Conservation (phyloP, 2,888 invertebrate species). For the Thelaira solivaga region DNA sequence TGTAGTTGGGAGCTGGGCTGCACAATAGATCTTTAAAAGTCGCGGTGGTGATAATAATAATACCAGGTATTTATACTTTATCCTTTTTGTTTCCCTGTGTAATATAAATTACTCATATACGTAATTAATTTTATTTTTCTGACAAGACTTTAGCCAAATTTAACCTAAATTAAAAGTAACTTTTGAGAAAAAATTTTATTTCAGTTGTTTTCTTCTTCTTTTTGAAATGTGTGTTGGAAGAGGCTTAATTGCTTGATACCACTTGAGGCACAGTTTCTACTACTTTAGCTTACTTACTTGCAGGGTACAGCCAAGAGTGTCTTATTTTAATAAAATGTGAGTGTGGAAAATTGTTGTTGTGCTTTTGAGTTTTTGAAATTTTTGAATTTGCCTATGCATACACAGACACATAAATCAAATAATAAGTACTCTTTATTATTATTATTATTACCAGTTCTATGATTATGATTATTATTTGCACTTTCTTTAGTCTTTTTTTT, state of each 20-base stretch:
- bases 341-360: conserved; percentile 32
- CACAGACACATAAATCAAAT: conserved; percentile 77
- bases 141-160: too few species aligned
- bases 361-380: too few species aligned
- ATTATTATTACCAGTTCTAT: conserved; percentile 43
- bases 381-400: conserved; percentile 68
- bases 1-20: too few species aligned
- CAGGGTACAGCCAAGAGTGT: too few species aligned
- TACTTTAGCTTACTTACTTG: conserved; percentile 12
- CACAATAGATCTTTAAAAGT: too few species aligned
- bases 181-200: not conserved
- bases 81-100: too few species aligned
- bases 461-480: conserved; percentile 74
- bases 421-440: conserved; percentile 77
- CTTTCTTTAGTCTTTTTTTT: conserved; percentile 65
- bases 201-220: not conserved
- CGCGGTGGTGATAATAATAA: too few species aligned
- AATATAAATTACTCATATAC: too few species aligned
- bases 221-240: not conserved
- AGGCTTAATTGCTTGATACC: conserved; percentile 46
- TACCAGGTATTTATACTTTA: too few species aligned
- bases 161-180: not conserved
- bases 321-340: conserved; percentile 11
- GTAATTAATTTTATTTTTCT: too few species aligned
- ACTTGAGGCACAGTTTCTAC: conserved; percentile 37